A percentile compares a stretch with the other conserved stretches of the same genome.
These are phyloP conservation scores for Mythimna vitellina DNA, from an alignment of 2,888 invertebrate genomes.

Conservation along the genomic window DNA sequence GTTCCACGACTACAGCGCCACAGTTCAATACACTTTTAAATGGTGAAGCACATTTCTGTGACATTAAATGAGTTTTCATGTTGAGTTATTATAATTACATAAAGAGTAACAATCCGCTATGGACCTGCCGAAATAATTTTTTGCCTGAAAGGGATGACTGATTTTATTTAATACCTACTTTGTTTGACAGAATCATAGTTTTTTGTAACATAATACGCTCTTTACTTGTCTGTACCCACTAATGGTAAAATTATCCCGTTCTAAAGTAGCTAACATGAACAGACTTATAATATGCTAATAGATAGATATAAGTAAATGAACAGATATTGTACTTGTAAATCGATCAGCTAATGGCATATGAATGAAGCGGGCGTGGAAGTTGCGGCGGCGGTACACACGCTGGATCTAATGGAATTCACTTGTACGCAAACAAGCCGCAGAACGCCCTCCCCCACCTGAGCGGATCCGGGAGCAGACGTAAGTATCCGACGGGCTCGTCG, in stretches of 20 bases:
- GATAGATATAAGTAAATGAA: slow-evolving; percentile 75
- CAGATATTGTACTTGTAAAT: slow-evolving; percentile 83
- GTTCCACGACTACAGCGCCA: slow-evolving; percentile 81
- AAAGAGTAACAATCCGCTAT: slow-evolving; percentile 65
- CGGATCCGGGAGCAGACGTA: slow-evolving; percentile 69
- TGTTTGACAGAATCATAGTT: background rate
- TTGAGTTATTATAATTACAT: slow-evolving; percentile 82
- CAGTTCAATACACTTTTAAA: slow-evolving; percentile 87
- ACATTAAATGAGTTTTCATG: slow-evolving; percentile 83
- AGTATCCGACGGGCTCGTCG: slow-evolving; percentile 68
- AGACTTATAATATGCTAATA: slow-evolving; percentile 46
- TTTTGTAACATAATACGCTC: background rate
- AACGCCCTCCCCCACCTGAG: slow-evolving; percentile 79
- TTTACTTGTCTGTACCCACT: slow-evolving; percentile 1
- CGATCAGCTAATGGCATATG: slow-evolving; percentile 90
- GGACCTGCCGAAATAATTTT: slow-evolving; percentile 38
- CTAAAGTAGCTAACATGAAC: slow-evolving; percentile 33
- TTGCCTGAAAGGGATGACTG: slow-evolving; percentile 11
- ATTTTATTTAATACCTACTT: background rate
- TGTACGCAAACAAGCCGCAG: slow-evolving; percentile 89
- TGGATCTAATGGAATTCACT: slow-evolving; percentile 90
- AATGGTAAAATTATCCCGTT: slow-evolving; percentile 4
- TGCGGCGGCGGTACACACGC: slow-evolving; percentile 84
- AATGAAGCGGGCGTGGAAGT: slow-evolving; percentile 86
- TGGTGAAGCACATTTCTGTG: slow-evolving; percentile 82